A percentile compares a stretch with the other conserved stretches of the same genome.
These are phyloP conservation scores for Lepidotrigona ventralis DNA, from an alignment of 1,140 invertebrate species.

Conservation along the genomic window DNA sequence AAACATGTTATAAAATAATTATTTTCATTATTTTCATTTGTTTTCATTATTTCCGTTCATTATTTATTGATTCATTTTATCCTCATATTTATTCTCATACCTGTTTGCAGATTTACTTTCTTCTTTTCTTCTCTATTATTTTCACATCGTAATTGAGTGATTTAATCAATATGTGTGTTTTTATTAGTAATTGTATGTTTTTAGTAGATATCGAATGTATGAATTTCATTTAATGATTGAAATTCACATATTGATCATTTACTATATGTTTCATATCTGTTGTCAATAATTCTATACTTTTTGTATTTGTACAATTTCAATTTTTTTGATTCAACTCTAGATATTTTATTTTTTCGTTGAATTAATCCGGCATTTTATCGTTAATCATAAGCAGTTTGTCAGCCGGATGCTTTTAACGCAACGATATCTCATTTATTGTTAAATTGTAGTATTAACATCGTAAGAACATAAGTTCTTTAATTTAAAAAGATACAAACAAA, in stretches of 20 bases:
- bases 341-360: neutral
- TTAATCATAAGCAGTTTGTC: neutral
- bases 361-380: neutral
- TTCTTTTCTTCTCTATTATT: neutral
- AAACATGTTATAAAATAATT: no score
- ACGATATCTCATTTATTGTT: no score
- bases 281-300: neutral
- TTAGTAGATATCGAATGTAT: neutral
- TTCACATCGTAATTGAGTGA: neutral
- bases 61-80: neutral
- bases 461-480: no score
- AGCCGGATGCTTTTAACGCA: no score
- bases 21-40: no score
- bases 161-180: neutral
- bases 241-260: neutral
- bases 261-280: neutral
- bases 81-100: neutral
- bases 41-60: no score
- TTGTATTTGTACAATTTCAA: neutral
- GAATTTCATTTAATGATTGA: neutral
- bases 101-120: neutral
- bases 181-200: neutral
- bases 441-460: no score
- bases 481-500: no score
- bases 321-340: neutral